A percentile compares a stretch with the other conserved stretches of the same genome.
Evolutionary conservation across 2,113 vertebrate genomes (phyloP).

Genomic region (Heterotilapia buettikoferi): DNA sequence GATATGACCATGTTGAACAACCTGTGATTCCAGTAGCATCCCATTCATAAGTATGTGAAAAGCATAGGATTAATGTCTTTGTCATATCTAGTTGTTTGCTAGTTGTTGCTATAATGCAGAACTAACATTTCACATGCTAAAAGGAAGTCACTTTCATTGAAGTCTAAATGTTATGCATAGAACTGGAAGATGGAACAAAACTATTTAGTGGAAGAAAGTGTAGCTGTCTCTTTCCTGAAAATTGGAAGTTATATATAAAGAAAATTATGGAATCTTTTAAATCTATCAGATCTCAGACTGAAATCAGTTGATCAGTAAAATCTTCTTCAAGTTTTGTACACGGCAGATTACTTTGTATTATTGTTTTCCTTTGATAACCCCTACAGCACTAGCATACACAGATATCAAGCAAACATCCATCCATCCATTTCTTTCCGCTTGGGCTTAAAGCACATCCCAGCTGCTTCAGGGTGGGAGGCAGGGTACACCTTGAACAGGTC

Average conservation of each 20-base stretch:
- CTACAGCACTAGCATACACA: background rate
- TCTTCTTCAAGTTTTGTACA: background rate
- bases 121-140: background rate
- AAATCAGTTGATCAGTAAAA: background rate
- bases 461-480: background rate
- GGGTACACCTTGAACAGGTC: background rate
- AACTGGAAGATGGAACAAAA: background rate
- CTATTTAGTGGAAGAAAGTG: background rate
- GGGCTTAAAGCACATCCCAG: background rate
- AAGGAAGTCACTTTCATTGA: background rate
- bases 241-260: background rate
- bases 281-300: background rate
- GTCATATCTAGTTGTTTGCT: background rate
- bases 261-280: background rate
- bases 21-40: background rate
- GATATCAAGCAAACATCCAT: background rate
- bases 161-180: background rate
- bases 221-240: background rate
- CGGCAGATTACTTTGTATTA: background rate
- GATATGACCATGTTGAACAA: background rate
- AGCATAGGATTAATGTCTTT: background rate
- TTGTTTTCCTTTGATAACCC: background rate
- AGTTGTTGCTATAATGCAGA: background rate
- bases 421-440: background rate
- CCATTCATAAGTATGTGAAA: background rate